Conservation (phyloP, 1,140 invertebrate species). For the Drosophila arizonae region DNA sequence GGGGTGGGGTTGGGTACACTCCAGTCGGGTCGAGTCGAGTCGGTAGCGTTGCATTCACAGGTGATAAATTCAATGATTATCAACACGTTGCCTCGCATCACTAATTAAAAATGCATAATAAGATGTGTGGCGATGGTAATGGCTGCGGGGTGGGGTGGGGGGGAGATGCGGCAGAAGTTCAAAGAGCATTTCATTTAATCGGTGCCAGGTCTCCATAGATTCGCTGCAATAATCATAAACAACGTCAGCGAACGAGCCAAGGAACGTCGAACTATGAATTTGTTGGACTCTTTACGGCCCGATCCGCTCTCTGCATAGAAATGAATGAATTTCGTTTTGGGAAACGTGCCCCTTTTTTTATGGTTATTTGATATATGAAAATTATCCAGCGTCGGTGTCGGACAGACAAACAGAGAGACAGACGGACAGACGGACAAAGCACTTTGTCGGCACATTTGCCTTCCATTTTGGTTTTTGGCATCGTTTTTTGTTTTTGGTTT, state of each 20-base stretch:
- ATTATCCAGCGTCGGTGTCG: slow-evolving; percentile 52
- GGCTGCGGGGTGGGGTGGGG: background rate
- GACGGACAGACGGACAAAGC: slow-evolving; percentile 5
- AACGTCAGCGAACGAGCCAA: slow-evolving; percentile 50
- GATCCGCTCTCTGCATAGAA: slow-evolving; percentile 62
- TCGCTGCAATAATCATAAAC: slow-evolving; percentile 75
- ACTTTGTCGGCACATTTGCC: slow-evolving; percentile 73
- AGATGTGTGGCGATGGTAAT: too few relatives aligned
- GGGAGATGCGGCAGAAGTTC: slow-evolving; percentile 48
- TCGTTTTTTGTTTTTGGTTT: slow-evolving; percentile 10
- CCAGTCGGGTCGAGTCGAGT: slow-evolving; percentile 20
- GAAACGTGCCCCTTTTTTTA: slow-evolving; percentile 73
- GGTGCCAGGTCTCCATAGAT: slow-evolving; percentile 50
- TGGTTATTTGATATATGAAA: slow-evolving; percentile 75
- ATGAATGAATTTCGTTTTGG: slow-evolving; percentile 54
- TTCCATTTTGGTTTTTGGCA: slow-evolving; percentile 46
- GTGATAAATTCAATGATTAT: slow-evolving; percentile 79
- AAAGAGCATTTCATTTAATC: slow-evolving; percentile 68
- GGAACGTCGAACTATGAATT: slow-evolving; percentile 58
- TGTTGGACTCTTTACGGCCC: slow-evolving; percentile 68
- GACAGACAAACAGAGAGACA: slow-evolving; percentile 1
- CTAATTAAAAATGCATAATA: slow-evolving; percentile 80
- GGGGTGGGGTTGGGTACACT: background rate
- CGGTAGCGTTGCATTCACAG: slow-evolving; percentile 64
- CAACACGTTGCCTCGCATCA: slow-evolving; percentile 53